phyloP scores from a whole-genome alignment of 2,888 invertebrate species.

The Philereme vetulata region DNA sequence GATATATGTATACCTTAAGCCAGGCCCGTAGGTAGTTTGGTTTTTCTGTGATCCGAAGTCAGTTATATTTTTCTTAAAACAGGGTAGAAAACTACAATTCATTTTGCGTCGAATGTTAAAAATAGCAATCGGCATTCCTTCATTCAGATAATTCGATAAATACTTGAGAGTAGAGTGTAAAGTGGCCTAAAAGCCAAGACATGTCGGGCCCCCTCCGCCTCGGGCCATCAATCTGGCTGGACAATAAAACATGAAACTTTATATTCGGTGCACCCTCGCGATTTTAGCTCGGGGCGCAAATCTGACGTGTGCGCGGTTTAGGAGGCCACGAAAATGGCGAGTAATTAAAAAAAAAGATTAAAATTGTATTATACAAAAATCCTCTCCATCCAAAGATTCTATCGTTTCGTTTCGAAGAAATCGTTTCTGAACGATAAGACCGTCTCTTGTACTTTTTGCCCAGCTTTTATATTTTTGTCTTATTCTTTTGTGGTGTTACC shows the following conservation, averaged over 20 bases:
- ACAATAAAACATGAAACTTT: slow-evolving; percentile 36
- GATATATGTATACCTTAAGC: too few species aligned
- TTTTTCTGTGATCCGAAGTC: too few species aligned
- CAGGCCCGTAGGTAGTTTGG: too few species aligned
- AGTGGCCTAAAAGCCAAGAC: slow-evolving; percentile 26
- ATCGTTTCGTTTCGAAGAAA: not conserved
- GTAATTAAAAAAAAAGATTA: too few species aligned
- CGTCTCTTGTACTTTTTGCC: too few species aligned
- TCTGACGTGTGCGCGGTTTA: slow-evolving; percentile 26
- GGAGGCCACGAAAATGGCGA: slow-evolving; percentile 14
- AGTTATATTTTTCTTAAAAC: too few species aligned
- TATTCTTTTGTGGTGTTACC: not conserved
- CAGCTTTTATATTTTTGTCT: not conserved
- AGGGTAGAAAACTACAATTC: too few species aligned
- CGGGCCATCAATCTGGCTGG: slow-evolving; percentile 32
- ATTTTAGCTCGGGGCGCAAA: slow-evolving; percentile 16
- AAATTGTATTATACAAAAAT: too few species aligned
- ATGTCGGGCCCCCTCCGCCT: slow-evolving; percentile 16
- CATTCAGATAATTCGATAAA: slow-evolving; percentile 10
- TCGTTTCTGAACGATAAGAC: too few species aligned
- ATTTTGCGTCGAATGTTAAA: too few species aligned
- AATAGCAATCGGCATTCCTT: not conserved
- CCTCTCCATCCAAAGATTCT: too few species aligned
- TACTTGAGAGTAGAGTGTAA: slow-evolving; percentile 11
- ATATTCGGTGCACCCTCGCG: slow-evolving; percentile 18